Conservation (phyloP, 2,797 vertebrate genomes). For the Chelonia mydas region DNA sequence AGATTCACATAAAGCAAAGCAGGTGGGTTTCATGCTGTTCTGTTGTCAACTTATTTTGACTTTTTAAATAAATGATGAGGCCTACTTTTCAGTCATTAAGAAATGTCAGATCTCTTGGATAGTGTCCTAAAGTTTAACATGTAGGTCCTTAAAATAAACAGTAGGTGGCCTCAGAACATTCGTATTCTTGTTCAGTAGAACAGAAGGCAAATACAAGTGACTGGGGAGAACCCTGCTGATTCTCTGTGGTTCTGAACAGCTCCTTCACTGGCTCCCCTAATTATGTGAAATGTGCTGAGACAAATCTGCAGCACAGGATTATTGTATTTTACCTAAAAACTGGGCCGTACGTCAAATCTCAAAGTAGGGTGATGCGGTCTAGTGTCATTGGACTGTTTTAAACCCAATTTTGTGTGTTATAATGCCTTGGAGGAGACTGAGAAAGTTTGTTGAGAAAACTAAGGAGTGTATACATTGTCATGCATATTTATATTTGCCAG, state of each 20-base stretch:
- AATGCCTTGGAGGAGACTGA: neutral
- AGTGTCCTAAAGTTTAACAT: neutral
- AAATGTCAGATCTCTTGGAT: neutral
- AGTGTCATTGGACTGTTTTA: neutral
- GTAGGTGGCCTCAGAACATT: slow-evolving; percentile 74
- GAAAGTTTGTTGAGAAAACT: neutral
- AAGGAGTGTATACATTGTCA: neutral
- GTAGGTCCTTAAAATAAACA: slow-evolving; percentile 59
- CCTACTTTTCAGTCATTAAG: neutral
- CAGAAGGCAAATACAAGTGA: neutral
- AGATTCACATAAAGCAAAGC: neutral
- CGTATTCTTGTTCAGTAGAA: neutral
- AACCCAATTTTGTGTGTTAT: neutral
- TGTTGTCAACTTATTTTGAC: neutral
- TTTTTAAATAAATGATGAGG: neutral
- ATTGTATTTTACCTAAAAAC: neutral
- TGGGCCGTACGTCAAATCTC: neutral
- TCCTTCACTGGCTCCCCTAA: neutral
- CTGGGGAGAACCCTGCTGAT: neutral
- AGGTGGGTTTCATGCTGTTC: neutral
- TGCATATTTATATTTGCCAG: neutral
- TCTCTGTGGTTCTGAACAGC: neutral
- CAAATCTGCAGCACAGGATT: neutral
- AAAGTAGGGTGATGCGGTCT: neutral
- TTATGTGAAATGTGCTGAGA: neutral